Percentiles rank a stretch among this genome's conserved stretches.
These are phyloP conservation scores for Eurystomus glaucurus DNA, from an alignment of 2,797 vertebrate genomes.

Conservation along the genomic window DNA sequence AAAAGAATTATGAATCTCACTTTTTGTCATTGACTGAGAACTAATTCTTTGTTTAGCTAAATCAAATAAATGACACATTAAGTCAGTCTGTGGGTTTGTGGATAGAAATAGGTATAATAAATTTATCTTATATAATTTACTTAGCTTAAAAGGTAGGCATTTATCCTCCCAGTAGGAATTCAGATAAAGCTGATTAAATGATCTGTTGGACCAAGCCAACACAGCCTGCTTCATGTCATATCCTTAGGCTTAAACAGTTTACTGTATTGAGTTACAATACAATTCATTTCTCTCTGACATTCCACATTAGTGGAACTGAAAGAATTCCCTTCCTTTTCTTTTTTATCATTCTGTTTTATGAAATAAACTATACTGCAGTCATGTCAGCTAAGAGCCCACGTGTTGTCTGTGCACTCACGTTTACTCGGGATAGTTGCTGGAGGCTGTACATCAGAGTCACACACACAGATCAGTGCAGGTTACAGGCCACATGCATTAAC, in stretches of 20 bases:
- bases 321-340: not conserved
- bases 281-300: not conserved
- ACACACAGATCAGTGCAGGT: not conserved
- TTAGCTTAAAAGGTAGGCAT: not conserved
- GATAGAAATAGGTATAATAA: not conserved
- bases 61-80: not conserved
- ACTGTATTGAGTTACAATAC: not conserved
- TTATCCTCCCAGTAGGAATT: not conserved
- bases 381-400: not conserved
- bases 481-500: not conserved
- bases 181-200: not conserved
- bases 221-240: not conserved
- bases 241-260: not conserved
- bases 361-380: not conserved
- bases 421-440: not conserved
- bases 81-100: not conserved
- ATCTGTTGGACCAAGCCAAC: not conserved
- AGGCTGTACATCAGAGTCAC: not conserved
- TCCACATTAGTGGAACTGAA: not conserved
- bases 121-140: not conserved
- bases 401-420: accelerated
- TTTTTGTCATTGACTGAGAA: not conserved
- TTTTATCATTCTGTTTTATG: not conserved
- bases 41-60: not conserved
- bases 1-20: not conserved